Conservation (phyloP, 2,888 invertebrate species). For the Harmothoe impar region DNA sequence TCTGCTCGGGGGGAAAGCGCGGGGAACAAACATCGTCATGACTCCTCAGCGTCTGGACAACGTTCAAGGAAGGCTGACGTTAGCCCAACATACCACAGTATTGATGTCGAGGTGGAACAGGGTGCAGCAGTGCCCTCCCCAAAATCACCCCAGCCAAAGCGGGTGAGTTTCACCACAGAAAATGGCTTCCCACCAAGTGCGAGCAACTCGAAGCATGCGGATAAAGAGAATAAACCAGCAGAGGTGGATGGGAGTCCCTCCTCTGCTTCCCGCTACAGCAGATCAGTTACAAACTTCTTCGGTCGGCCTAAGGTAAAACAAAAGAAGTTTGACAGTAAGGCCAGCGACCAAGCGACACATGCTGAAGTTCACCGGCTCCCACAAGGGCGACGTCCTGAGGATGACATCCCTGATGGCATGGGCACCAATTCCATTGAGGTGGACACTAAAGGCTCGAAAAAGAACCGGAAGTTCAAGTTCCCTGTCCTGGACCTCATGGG, state of each 20-base stretch:
- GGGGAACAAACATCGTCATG: background rate
- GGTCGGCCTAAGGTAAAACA: conserved; percentile 40
- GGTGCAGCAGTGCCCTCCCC: background rate
- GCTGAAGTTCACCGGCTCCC: background rate
- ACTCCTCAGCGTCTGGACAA: background rate
- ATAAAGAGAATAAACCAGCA: background rate
- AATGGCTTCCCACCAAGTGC: background rate
- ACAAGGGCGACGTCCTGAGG: background rate
- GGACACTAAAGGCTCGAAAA: conserved; percentile 6
- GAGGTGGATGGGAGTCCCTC: background rate
- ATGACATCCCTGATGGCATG: background rate
- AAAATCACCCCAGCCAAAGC: background rate
- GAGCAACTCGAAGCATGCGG: background rate
- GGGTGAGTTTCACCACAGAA: conserved; percentile 33
- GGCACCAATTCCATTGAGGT: background rate
- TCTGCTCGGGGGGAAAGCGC: conserved; percentile 8
- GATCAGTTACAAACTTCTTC: conserved; percentile 28
- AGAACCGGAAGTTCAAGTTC: conserved; percentile 45
- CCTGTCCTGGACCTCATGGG: conserved; percentile 41
- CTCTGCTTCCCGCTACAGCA: background rate
- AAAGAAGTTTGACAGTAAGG: background rate
- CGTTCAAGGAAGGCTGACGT: background rate
- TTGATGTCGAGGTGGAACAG: background rate
- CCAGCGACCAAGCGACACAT: background rate
- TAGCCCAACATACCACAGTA: background rate